Percentiles rank a stretch among this genome's conserved stretches.
Evolutionary conservation across 2,113 vertebrate genomes (phyloP).

Genomic region (Mus pahari): DNA sequence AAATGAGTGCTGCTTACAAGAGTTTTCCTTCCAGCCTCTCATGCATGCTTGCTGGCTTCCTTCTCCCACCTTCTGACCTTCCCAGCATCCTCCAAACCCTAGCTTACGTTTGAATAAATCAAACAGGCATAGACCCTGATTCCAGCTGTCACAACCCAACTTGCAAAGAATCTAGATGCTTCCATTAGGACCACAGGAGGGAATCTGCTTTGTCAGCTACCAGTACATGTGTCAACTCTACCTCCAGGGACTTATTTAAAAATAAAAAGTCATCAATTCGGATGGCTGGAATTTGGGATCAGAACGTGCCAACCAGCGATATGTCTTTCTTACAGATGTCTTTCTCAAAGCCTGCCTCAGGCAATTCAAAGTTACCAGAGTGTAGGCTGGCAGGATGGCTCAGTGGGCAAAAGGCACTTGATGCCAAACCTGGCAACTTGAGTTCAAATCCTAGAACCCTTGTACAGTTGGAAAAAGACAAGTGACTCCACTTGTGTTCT

Average conservation of each 20-base stretch:
- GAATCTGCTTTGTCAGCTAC: neutral
- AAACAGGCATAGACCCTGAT: neutral
- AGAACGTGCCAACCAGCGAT: neutral
- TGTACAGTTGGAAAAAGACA: neutral
- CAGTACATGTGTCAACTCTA: neutral
- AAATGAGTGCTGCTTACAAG: neutral
- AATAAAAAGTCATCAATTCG: neutral
- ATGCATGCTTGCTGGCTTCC: neutral
- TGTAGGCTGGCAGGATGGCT: neutral
- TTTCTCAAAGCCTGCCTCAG: conserved; percentile 2
- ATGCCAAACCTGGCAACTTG: neutral
- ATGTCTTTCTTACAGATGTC: neutral
- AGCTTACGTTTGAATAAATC: neutral
- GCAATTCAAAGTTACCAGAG: neutral
- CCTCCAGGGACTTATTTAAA: neutral
- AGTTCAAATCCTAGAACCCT: neutral
- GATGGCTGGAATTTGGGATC: neutral
- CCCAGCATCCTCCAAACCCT: neutral
- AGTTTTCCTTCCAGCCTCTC: conserved; percentile 6
- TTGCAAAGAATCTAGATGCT: neutral
- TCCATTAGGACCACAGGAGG: neutral
- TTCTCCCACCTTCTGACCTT: neutral
- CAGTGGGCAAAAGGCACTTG: neutral
- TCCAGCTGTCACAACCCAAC: neutral
- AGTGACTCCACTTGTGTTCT: neutral